Percentiles rank a stretch among this genome's conserved stretches.
These are phyloP conservation scores for Netelia virgata DNA, from an alignment of 2,888 invertebrate species.

Conservation along the genomic window DNA sequence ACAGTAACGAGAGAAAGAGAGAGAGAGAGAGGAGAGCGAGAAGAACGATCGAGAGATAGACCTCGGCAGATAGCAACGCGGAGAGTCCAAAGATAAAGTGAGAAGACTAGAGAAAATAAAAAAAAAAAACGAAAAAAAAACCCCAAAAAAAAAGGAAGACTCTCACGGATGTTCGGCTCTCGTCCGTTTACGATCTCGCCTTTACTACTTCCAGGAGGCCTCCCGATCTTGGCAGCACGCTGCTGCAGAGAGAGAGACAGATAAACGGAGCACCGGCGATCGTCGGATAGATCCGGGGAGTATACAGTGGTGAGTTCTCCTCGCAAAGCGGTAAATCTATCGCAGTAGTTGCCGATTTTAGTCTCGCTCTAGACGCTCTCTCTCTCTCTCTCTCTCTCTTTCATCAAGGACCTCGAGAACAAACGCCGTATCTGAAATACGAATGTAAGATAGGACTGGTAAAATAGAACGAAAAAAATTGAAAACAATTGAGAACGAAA, in stretches of 20 bases:
- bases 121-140: slow-evolving; percentile 22
- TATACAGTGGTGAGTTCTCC: neutral
- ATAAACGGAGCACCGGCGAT: neutral
- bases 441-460: neutral
- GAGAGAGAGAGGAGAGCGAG: slow-evolving; percentile 14
- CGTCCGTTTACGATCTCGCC: slow-evolving; percentile 59
- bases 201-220: slow-evolving; percentile 60
- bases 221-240: slow-evolving; percentile 14
- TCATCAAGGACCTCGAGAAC: slow-evolving; percentile 11
- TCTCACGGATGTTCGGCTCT: slow-evolving; percentile 58
- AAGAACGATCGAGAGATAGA: slow-evolving; percentile 38
- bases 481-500: neutral
- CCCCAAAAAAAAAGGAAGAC: slow-evolving; percentile 24
- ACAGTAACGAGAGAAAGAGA: slow-evolving; percentile 50
- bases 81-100: slow-evolving; percentile 18
- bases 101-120: slow-evolving; percentile 41
- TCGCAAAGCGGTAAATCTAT: slow-evolving; percentile 36
- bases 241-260: neutral
- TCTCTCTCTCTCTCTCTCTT: slow-evolving; percentile 53
- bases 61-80: slow-evolving; percentile 45
- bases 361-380: slow-evolving; percentile 35
- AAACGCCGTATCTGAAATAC: neutral
- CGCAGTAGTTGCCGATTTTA: slow-evolving; percentile 12
- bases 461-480: slow-evolving; percentile 20
- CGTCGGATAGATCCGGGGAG: neutral